These are phyloP conservation scores for Campaea margaritaria DNA, from an alignment of 2,888 invertebrate genomes.

Conservation along the genomic window DNA sequence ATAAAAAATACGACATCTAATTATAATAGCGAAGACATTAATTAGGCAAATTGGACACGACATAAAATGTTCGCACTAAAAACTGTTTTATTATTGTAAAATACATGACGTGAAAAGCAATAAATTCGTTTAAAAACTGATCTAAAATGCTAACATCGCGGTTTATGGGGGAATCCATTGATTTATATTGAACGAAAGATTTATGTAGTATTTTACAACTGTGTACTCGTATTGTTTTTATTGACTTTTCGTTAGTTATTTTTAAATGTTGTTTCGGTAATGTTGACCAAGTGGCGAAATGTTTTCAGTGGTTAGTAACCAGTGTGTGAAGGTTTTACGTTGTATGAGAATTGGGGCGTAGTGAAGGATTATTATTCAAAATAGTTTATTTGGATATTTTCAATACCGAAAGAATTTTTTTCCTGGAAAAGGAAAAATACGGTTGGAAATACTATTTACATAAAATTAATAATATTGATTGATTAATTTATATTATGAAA, in stretches of 20 bases:
- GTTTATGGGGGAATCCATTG: slow-evolving; percentile 22
- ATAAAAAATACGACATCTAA: slow-evolving; percentile 9
- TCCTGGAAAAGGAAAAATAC: no score
- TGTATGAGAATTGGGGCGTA: no score
- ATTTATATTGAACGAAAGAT: slow-evolving; percentile 20
- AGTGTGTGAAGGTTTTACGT: no score
- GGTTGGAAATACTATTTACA: no score
- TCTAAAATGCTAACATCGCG: slow-evolving; percentile 19
- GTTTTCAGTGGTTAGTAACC: no score
- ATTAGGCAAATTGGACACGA: slow-evolving; percentile 31
- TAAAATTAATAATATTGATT: no score
- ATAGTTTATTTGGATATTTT: no score
- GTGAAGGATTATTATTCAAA: no score
- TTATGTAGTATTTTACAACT: slow-evolving; percentile 23
- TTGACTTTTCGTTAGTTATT: slow-evolving; percentile 11
- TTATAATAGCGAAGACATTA: slow-evolving; percentile 29
- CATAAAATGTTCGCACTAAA: slow-evolving; percentile 23
- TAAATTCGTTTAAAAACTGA: slow-evolving; percentile 24
- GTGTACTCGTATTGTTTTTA: slow-evolving; percentile 9
- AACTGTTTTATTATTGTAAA: slow-evolving; percentile 20
- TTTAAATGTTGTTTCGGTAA: background rate
- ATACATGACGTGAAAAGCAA: slow-evolving; percentile 11
- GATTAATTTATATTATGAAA: no score
- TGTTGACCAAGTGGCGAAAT: no score
- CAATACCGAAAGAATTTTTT: no score